Evolutionary conservation across 2,797 vertebrate genomes (phyloP).

Genomic region (Phoeniculus purpureus): DNA sequence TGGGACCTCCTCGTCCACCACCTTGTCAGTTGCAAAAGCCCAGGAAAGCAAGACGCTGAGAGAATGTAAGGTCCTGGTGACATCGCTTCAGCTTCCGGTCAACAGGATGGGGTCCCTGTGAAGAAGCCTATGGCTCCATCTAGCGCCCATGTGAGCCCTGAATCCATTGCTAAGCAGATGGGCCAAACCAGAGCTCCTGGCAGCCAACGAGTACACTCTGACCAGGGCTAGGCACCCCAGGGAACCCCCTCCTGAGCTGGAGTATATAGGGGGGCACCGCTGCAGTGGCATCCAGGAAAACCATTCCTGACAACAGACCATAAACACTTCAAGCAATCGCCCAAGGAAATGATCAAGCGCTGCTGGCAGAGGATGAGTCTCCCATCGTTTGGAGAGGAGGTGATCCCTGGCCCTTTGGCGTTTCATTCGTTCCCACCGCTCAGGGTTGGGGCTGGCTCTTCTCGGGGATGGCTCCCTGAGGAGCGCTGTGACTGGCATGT

Average conservation of each 20-base stretch:
- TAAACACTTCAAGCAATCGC: conserved; percentile 82
- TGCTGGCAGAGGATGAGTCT: conserved; percentile 77
- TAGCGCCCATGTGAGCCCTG: neutral
- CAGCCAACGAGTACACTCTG: neutral
- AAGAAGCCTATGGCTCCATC: conserved; percentile 53
- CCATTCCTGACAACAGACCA: conserved; percentile 83
- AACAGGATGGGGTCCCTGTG: neutral
- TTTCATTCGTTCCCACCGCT: neutral
- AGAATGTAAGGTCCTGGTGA: neutral
- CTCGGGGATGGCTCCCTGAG: neutral
- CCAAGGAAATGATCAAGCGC: conserved; percentile 88
- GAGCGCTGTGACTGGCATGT: neutral
- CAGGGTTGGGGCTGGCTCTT: neutral
- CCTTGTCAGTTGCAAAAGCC: neutral
- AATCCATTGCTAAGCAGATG: neutral
- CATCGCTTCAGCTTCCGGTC: neutral
- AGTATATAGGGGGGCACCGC: conserved; percentile 83
- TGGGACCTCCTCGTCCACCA: neutral
- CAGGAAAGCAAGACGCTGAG: neutral
- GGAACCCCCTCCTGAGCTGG: neutral
- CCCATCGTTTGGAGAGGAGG: neutral
- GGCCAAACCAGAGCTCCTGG: neutral
- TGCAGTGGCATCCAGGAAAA: conserved; percentile 89
- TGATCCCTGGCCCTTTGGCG: neutral
- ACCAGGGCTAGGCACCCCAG: neutral